These are phyloP conservation scores for Geophilus truncorum DNA, from an alignment of 2,888 invertebrate genomes.

Conservation along the genomic window DNA sequence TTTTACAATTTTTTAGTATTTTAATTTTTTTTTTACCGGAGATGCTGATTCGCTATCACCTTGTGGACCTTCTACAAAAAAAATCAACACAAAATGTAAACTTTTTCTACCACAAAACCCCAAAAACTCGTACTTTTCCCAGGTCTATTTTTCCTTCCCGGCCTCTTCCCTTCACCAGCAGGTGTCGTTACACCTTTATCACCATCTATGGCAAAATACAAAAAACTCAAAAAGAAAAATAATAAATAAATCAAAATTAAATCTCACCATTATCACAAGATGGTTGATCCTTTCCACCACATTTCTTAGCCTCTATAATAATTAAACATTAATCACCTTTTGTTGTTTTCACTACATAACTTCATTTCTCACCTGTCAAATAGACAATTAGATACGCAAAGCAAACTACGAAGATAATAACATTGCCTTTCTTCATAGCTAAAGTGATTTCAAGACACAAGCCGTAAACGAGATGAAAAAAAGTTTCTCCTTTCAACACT, in stretches of 20 bases:
- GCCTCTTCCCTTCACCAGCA: background rate
- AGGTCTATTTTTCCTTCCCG: background rate
- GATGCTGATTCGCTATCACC: too few species aligned
- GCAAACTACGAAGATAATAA: background rate
- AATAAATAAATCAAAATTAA: background rate
- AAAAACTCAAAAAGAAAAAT: too few species aligned
- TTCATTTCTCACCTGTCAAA: background rate
- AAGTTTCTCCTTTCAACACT: background rate
- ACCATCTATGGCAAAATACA: too few species aligned
- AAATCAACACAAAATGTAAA: too few species aligned
- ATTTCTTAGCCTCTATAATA: background rate
- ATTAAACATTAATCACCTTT: background rate
- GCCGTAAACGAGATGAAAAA: background rate
- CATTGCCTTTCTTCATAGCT: background rate
- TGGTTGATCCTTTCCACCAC: background rate
- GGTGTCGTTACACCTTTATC: background rate
- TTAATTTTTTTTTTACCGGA: too few species aligned
- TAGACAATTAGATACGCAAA: background rate
- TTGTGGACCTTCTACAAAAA: too few species aligned
- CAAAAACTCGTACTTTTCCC: background rate
- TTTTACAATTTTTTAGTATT: too few species aligned
- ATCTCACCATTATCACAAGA: background rate
- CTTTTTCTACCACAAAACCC: too few species aligned
- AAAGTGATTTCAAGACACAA: background rate
- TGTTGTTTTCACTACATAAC: background rate